Conservation (phyloP, 1,140 invertebrate genomes). For the Philopotamus ludificatus region DNA sequence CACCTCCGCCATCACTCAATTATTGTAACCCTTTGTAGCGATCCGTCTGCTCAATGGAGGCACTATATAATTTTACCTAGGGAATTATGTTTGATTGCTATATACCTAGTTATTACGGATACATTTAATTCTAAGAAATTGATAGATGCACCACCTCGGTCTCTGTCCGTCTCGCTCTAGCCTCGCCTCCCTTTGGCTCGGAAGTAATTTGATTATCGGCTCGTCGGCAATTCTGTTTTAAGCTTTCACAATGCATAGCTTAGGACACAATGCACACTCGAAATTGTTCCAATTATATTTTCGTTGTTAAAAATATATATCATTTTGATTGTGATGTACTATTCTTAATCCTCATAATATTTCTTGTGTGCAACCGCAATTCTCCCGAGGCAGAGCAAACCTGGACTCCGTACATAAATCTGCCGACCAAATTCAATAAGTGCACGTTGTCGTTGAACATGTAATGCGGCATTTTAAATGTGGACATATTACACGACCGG, state of each 20-base stretch:
- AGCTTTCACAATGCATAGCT: background rate
- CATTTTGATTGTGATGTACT: no score
- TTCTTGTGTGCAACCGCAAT: no score
- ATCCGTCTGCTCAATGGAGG: constrained; percentile 22
- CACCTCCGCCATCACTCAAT: constrained; percentile 16
- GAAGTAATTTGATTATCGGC: constrained; percentile 4
- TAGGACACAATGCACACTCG: no score
- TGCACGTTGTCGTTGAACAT: background rate
- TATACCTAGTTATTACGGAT: constrained; percentile 28
- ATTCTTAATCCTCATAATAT: no score
- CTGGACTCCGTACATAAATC: background rate
- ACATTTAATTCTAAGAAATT: constrained; percentile 30
- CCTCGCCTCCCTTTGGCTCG: constrained; percentile 1
- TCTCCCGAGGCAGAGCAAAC: no score
- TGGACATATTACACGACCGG: background rate
- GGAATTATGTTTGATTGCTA: constrained; percentile 34
- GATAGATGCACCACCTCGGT: constrained; percentile 22
- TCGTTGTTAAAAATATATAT: no score
- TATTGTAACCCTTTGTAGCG: constrained; percentile 28
- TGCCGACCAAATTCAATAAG: background rate
- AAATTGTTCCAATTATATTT: background rate
- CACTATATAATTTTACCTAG: constrained; percentile 32
- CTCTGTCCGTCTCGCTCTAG: background rate
- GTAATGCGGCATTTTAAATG: background rate
- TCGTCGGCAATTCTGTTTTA: background rate